Evolutionary conservation across 2,113 vertebrate genomes (phyloP).

Genomic region (Malaclemys terrapin): DNA sequence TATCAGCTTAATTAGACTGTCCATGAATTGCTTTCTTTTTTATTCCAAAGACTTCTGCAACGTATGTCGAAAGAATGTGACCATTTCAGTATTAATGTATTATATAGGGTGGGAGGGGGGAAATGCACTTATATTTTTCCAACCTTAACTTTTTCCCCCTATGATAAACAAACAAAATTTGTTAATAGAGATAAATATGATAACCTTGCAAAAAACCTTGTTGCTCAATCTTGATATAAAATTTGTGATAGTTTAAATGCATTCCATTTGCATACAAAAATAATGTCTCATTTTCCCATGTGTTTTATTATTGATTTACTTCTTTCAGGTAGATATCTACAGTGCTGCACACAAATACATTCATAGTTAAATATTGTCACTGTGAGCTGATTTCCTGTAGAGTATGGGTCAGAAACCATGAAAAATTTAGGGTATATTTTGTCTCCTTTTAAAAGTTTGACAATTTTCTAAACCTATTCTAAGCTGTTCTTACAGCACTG

Average conservation of each 20-base stretch:
- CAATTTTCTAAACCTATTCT: conserved; percentile 17
- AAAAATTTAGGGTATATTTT: conserved; percentile 37
- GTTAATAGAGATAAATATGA: conserved; percentile 59
- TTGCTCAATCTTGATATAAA: conserved; percentile 13
- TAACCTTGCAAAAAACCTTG: conserved; percentile 54
- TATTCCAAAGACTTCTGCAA: background rate
- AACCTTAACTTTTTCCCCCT: background rate
- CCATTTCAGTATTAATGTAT: background rate
- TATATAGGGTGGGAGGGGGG: background rate
- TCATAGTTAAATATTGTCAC: conserved; percentile 58
- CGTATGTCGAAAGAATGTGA: background rate
- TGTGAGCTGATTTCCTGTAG: conserved; percentile 52
- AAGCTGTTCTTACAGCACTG: background rate
- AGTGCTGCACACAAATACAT: conserved; percentile 48
- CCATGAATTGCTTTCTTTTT: background rate
- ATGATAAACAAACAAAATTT: conserved; percentile 14
- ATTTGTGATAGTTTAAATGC: conserved; percentile 55
- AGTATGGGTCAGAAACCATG: conserved; percentile 54
- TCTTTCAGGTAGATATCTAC: conserved; percentile 66
- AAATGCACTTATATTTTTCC: background rate
- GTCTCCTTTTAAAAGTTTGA: conserved; percentile 48
- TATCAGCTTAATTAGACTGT: background rate
- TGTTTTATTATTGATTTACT: conserved; percentile 69
- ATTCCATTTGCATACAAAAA: conserved; percentile 69
- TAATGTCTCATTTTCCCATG: conserved; percentile 61